Evolutionary conservation across 2,888 invertebrate genomes (phyloP).

Genomic region (Theretra japonica): DNA sequence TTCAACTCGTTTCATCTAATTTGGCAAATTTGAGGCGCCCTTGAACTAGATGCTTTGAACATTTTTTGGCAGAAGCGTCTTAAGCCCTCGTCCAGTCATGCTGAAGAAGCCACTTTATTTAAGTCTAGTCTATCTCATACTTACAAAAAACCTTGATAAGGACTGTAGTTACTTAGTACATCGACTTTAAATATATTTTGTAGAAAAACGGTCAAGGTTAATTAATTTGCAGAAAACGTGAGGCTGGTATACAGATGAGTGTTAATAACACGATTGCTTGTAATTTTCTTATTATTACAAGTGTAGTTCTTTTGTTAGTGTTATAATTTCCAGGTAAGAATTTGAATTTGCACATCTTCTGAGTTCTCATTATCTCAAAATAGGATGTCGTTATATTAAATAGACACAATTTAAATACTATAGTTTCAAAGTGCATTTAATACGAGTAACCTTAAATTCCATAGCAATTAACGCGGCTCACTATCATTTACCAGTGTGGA

Average conservation of each 20-base stretch:
- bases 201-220: neutral
- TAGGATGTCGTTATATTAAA: no score
- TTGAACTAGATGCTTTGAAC: slow-evolving; percentile 7
- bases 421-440: no score
- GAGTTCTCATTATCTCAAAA: no score
- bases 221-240: neutral
- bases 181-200: neutral
- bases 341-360: no score
- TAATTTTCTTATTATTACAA: neutral
- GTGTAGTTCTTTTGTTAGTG: neutral
- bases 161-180: neutral
- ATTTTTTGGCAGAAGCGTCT: slow-evolving; percentile 12
- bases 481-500: no score
- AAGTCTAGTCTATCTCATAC: neutral
- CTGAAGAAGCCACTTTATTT: slow-evolving; percentile 12
- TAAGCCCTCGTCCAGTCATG: slow-evolving; percentile 12
- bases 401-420: no score
- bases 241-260: neutral
- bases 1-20: slow-evolving; percentile 26
- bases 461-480: no score
- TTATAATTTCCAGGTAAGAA: neutral
- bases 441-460: no score
- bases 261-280: neutral
- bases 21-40: slow-evolving; percentile 14
- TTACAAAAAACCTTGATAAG: neutral